Evolutionary conservation across 2,797 vertebrate genomes (phyloP).

Genomic region (Channallabes apus): DNA sequence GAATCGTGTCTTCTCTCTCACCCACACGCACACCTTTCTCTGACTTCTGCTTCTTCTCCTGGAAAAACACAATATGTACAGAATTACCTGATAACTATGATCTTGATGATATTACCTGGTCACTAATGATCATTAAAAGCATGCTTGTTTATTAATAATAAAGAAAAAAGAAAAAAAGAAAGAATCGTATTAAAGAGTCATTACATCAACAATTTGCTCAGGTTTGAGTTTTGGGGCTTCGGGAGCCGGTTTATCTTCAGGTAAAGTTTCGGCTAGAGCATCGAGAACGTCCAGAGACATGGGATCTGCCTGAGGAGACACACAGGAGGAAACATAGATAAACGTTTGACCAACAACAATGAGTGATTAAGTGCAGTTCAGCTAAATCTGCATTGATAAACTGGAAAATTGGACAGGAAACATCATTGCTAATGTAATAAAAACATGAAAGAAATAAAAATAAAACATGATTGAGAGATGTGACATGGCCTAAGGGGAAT

Average conservation of each 20-base stretch:
- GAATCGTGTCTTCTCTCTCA: conserved; percentile 49
- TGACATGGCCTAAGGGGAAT: too few relatives aligned
- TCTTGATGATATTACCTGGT: too few relatives aligned
- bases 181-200: too few relatives aligned
- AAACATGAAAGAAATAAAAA: not conserved
- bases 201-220: conserved; percentile 70
- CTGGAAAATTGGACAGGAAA: not conserved
- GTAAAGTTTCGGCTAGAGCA: conserved; percentile 62
- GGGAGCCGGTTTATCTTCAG: conserved; percentile 58
- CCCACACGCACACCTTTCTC: conserved; percentile 49
- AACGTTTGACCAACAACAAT: not conserved
- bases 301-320: conserved; percentile 47
- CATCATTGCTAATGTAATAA: not conserved
- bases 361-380: not conserved
- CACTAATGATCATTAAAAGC: not conserved
- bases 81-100: not conserved
- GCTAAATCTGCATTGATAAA: not conserved
- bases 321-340: not conserved
- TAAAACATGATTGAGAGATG: not conserved
- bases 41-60: conserved; percentile 25
- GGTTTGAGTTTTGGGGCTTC: conserved; percentile 67
- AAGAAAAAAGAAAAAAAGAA: not conserved
- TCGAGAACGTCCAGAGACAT: conserved; percentile 68
- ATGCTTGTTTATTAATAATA: not conserved
- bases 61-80: not conserved